A percentile compares a stretch with the other conserved stretches of the same genome.
Evolutionary conservation across 2,797 vertebrate genomes (phyloP).

Genomic region (Enoplosus armatus): DNA sequence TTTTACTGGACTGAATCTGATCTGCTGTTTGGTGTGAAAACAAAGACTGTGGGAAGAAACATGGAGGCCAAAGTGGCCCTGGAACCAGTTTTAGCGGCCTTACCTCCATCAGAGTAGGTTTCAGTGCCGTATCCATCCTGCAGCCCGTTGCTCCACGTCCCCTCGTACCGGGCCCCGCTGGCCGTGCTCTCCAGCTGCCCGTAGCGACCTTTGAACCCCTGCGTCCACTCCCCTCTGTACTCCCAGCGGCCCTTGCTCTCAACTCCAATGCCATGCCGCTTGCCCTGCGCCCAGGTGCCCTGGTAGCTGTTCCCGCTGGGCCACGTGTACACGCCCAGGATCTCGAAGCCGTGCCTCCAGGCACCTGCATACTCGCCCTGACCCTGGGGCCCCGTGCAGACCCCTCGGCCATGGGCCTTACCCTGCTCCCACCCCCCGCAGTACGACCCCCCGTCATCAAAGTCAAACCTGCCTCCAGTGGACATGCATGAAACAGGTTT

Average conservation of each 20-base stretch:
- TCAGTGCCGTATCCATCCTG: conserved; percentile 98
- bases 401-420: conserved; percentile 97
- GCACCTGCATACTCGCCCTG: conserved; percentile 97
- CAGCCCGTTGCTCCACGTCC: conserved; percentile 98
- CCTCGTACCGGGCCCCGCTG: conserved; percentile 95
- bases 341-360: conserved; percentile 98
- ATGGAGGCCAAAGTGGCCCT: neutral
- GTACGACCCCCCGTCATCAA: conserved; percentile 99
- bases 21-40: neutral
- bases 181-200: conserved; percentile 95
- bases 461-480: conserved; percentile 99
- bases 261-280: conserved; percentile 96
- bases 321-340: conserved; percentile 98
- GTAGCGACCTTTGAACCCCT: conserved; percentile 98
- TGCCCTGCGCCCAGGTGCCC: conserved; percentile 98
- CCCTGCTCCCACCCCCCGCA: conserved; percentile 99
- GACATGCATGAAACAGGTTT: conserved; percentile 99
- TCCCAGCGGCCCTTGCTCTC: conserved; percentile 99
- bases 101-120: conserved; percentile 98
- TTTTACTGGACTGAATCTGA: conserved; percentile 9
- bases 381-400: conserved; percentile 98
- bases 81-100: conserved; percentile 56
- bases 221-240: conserved; percentile 98
- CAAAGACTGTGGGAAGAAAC: neutral
- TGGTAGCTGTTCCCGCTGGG: conserved; percentile 98